Base-by-base conservation (phyloP, 2,113 vertebrate species). In the Phrynocephalus versicolor region DNA sequence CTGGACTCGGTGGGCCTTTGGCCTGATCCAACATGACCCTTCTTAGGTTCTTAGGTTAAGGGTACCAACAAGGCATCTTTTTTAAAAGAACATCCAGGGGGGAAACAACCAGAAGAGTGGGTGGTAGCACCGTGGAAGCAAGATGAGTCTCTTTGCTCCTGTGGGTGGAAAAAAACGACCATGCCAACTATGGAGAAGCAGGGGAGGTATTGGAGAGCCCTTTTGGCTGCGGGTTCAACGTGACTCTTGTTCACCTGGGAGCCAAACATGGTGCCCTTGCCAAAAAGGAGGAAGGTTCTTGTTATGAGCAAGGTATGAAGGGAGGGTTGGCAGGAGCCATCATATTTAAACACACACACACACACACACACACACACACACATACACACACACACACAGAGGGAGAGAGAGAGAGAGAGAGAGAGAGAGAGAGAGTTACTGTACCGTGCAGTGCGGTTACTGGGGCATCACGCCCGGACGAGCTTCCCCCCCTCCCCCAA, bases 141-240 rank as follows among this genome's bases (percentile, higher is more conserved):
- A 62, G 10, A 27, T 19, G 6, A 5, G 39, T 37, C 41, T 80
- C 15, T n/a, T 30, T 67, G 25, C 25, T 19, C 12, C 18, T 41
- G 2, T 19, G 33, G 21, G 23, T 6, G 45, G 41, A 39, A 3
- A 64, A 39, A 79, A 15, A 37, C 27, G 41, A 19, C 6, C 60
- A 62, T 21, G 60, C 4, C 18, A 60, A 19, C 16, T 21, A 18
- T 23, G 23, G 60, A 51, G 10, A 18, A 21, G 60, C 60, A 21
- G 21, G 60, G 21, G 6, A 18, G 2, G 60, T 62, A 16, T 23
- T 62, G 14, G 16, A 16, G 3, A 60, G 21, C 13, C 58, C 7
- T 60, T 60, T 19, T 3, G 87, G 85, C 90, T 88, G 39, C 45
- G 1, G 69, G 80, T n/a, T 37, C 25, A 62, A n/a, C 33, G 12